Conservation (phyloP, 2,113 vertebrate species). For the Anthoscopus minutus region DNA sequence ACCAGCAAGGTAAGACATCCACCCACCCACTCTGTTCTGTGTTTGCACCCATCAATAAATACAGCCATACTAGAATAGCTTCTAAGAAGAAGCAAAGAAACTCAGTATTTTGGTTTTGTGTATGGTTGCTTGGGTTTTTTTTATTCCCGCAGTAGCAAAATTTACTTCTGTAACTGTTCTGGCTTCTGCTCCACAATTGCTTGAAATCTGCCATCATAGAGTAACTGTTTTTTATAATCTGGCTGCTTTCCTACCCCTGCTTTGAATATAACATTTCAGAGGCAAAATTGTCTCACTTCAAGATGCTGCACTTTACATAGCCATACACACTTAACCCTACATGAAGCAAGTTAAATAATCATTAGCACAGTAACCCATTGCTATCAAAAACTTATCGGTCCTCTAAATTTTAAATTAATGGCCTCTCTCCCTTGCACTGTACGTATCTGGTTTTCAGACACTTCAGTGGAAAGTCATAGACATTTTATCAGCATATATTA, state of each 20-base stretch:
- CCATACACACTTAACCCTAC: constrained; percentile 44
- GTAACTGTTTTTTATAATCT: not conserved
- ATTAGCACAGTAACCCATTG: constrained; percentile 43
- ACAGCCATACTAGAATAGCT: not conserved
- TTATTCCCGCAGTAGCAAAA: not conserved
- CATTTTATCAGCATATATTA: not conserved
- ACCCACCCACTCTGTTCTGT: not conserved
- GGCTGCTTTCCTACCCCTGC: not conserved
- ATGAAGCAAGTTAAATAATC: constrained; percentile 46
- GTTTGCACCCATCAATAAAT: not conserved
- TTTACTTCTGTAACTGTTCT: not conserved
- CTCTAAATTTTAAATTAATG: constrained; percentile 59
- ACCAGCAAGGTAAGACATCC: not conserved
- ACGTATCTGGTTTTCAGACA: not conserved
- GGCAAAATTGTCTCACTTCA: not conserved
- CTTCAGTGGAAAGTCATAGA: not conserved
- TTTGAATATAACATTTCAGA: constrained; percentile 4
- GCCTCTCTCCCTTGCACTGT: not conserved
- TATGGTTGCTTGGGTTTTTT: not conserved
- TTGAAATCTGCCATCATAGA: not conserved
- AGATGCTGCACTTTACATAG: constrained; percentile 25
- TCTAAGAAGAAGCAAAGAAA: not conserved
- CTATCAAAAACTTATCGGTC: constrained; percentile 61
- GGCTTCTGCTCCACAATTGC: not conserved
- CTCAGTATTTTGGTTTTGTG: not conserved